Base-by-base conservation (phyloP, 1,140 invertebrate genomes). In the Scylla paramamosain region DNA sequence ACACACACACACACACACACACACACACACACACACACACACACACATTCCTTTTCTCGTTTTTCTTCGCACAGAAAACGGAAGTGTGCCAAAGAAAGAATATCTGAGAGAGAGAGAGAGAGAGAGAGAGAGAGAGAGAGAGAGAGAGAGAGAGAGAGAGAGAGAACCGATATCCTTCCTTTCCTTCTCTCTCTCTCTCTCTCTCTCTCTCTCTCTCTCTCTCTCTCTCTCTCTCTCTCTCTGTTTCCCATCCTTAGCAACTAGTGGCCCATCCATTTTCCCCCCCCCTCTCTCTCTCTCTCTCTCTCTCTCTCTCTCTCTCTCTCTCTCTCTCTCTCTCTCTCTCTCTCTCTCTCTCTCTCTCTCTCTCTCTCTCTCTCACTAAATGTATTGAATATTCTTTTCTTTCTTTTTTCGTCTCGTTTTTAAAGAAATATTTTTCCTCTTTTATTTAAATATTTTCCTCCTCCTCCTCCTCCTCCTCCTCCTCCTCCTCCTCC, bases 281-380 rank as follows among this genome's bases (percentile, higher is more conserved):
- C 6, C 39, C 6, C 39, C 6, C 39, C 6, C 39, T 39, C 39
- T 89, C 39, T 32, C 14, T 89, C 39, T 89, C 32, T 84, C 28
- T 84, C 10, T 12, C 28, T 12, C 87, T 12, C 39, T 89, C 29
- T 89, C 25, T 89, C 29, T 10, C 88, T 90, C 88, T 31, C 88
- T 90, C 88, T 31, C 88, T 90, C 88, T 90, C 88, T 90, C 88
- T 90, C 88, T 90, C 88, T 90, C 88, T 31, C 88, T 90, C 88
- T 90, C 88, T 90, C 88, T 90, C 88, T 14, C 28, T 12, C 87
- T 12, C 39, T 89, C 29, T 89, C 25, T 89, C 29, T 10, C 88
- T 90, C 88, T 31, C 88, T 90, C 88, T 31, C 88, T 90, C 88
- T 90, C 88, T 90, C 88, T 90, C 88, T 90, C 88, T 90, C 88